phyloP scores from a whole-genome alignment of 2,113 vertebrate species.

The Mungos mungo region DNA sequence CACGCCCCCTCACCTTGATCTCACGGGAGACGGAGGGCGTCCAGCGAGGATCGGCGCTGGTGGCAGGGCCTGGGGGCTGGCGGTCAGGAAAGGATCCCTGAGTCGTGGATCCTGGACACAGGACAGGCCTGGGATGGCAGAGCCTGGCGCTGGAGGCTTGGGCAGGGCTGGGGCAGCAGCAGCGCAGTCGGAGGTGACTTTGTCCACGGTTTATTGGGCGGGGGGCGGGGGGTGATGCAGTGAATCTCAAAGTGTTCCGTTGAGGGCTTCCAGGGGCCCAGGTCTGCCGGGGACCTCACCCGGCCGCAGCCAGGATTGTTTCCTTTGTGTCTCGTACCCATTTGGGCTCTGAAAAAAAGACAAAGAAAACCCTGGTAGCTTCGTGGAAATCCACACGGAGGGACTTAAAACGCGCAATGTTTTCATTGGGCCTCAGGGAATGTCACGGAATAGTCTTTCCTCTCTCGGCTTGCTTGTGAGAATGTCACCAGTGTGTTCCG shows the following conservation, averaged over 20 bases:
- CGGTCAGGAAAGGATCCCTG: fast-evolving
- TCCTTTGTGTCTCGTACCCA: neutral
- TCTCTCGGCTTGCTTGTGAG: neutral
- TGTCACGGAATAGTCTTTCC: fast-evolving
- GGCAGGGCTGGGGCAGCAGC: neutral
- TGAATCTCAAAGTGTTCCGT: neutral
- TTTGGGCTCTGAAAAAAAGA: neutral
- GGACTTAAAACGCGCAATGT: neutral
- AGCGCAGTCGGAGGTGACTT: neutral
- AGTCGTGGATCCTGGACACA: fast-evolving
- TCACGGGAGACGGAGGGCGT: neutral
- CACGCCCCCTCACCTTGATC: too few relatives aligned
- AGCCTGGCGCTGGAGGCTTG: neutral
- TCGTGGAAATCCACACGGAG: neutral
- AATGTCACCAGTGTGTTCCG: fast-evolving
- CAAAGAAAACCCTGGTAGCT: neutral
- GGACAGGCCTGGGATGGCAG: fast-evolving
- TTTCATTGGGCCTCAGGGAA: neutral
- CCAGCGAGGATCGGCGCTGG: fast-evolving
- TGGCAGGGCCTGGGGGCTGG: neutral
- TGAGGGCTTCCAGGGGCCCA: neutral
- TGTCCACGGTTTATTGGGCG: neutral
- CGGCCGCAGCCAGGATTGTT: neutral
- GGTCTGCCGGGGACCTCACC: neutral
- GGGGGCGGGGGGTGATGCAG: too few relatives aligned